Evolutionary conservation across 2,888 invertebrate species (phyloP), one percentile per base, ranked within the genome.

Genomic region (Sicus ferrugineus): DNA sequence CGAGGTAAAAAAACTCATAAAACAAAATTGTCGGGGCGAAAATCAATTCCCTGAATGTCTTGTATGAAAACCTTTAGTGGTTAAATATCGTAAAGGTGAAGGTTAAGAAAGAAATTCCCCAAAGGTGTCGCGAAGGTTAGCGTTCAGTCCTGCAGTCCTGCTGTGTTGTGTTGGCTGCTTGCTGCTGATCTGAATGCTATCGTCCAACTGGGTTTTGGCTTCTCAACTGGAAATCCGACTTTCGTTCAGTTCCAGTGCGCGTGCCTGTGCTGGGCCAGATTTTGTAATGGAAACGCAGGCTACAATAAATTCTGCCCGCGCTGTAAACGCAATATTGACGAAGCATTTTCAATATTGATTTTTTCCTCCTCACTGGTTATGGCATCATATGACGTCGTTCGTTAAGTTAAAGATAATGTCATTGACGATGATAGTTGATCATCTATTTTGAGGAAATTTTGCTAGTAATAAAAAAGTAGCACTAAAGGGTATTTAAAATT

Each of bases 291-390:
- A 14, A 46, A 16, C 46, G 9, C 3, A 11, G 19, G 19, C 14
- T n/a, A 16, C 3, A 16, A 34, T 34, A 34, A 11, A n/a, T n/a
- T n/a, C n/a, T n/a, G n/a, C n/a, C n/a, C n/a, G n/a, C n/a, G n/a
- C n/a, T n/a, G n/a, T n/a, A n/a, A n/a, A n/a, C n/a, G n/a, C n/a
- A 63, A 63, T 66, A 70, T 66, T 70, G 70, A 61, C 70, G 67
- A 67, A 67, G 46, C 67, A 67, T 67, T 70, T 67, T 62, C 38
- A 26, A 9, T 70, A 70, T 70, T 56, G 70, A 70, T 70, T 70
- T 70, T 70, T 56, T 21, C 21, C 11, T 9, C 9, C 52, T 52
- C 34, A n/a, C n/a, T n/a, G n/a, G n/a, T n/a, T n/a, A n/a, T n/a
- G n/a, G n/a, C n/a, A n/a, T n/a, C n/a, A n/a, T n/a, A n/a, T n/a